Conservation (phyloP, 1,140 invertebrate species). For the Drosophila serrata region DNA sequence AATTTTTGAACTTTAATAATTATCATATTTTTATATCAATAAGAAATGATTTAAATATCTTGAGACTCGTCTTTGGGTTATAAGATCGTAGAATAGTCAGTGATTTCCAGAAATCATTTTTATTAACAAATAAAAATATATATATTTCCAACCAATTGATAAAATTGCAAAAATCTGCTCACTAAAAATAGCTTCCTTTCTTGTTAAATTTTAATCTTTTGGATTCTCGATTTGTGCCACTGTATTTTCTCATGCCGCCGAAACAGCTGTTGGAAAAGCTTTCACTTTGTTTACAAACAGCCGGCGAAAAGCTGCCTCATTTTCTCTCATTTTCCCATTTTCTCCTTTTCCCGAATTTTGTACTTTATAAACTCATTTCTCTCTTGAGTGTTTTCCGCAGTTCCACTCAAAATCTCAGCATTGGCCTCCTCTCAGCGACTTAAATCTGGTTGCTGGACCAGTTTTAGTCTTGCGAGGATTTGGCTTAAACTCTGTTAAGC, state of each 20-base stretch:
- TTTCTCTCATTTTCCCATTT: not conserved
- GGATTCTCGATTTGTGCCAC: slow-evolving; percentile 14
- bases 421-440: slow-evolving; percentile 2
- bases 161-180: too few relatives aligned
- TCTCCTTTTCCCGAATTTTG: not conserved
- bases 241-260: slow-evolving; percentile 12
- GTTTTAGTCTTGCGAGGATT: slow-evolving; percentile 33
- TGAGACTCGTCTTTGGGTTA: too few relatives aligned
- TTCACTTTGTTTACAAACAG: slow-evolving; percentile 75
- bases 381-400: slow-evolving; percentile 27
- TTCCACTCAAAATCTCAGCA: slow-evolving; percentile 24
- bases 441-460: slow-evolving; percentile 27
- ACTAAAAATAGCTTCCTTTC: not conserved
- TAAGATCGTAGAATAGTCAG: too few relatives aligned
- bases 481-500: slow-evolving; percentile 45
- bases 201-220: not conserved
- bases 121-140: too few relatives aligned
- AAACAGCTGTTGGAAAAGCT: slow-evolving; percentile 55
- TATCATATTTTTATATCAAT: too few relatives aligned
- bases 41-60: too few relatives aligned
- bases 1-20: too few relatives aligned
- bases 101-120: too few relatives aligned
- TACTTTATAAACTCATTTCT: not conserved
- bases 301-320: slow-evolving; percentile 47
- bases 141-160: too few relatives aligned